These are phyloP conservation scores for Nephila pilipes DNA, from an alignment of 1,140 invertebrate species.

Conservation along the genomic window DNA sequence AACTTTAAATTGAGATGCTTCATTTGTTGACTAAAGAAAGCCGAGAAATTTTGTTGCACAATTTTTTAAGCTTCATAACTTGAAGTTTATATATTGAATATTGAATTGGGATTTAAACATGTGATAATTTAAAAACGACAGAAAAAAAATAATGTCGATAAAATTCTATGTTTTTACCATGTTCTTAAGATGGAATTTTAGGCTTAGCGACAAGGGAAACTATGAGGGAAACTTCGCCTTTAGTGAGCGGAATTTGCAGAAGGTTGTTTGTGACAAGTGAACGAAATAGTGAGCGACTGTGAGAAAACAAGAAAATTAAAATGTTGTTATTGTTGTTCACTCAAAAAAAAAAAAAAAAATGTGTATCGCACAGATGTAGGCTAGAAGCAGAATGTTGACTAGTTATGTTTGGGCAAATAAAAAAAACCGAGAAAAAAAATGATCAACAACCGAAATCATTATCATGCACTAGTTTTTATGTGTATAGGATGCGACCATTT, in stretches of 20 bases:
- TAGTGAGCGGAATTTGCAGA: neutral
- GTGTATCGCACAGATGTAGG: slow-evolving; percentile 76
- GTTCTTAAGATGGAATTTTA: slow-evolving; percentile 9
- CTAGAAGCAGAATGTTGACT: slow-evolving; percentile 74
- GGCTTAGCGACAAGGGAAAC: slow-evolving; percentile 25
- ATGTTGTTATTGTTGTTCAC: slow-evolving; percentile 75
- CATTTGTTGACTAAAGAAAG: neutral
- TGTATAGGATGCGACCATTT: slow-evolving; percentile 50
- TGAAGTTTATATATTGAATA: neutral
- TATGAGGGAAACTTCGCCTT: neutral
- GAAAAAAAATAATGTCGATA: neutral
- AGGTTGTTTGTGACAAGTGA: slow-evolving; percentile 40
- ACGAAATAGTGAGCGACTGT: neutral
- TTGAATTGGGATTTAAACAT: slow-evolving; percentile 1
- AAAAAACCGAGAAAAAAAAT: neutral
- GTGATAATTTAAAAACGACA: slow-evolving; percentile 30
- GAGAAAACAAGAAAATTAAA: slow-evolving; percentile 41
- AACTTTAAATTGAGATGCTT: neutral
- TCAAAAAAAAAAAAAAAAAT: slow-evolving; percentile 56
- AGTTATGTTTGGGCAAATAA: slow-evolving; percentile 75
- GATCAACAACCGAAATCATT: slow-evolving; percentile 44
- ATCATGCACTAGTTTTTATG: slow-evolving; percentile 68
- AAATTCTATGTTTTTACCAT: slow-evolving; percentile 48
- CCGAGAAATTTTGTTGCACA: slow-evolving; percentile 30
- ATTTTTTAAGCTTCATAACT: slow-evolving; percentile 19